phyloP scores from a whole-genome alignment of 2,113 vertebrate genomes.

The Siniperca knerii region DNA sequence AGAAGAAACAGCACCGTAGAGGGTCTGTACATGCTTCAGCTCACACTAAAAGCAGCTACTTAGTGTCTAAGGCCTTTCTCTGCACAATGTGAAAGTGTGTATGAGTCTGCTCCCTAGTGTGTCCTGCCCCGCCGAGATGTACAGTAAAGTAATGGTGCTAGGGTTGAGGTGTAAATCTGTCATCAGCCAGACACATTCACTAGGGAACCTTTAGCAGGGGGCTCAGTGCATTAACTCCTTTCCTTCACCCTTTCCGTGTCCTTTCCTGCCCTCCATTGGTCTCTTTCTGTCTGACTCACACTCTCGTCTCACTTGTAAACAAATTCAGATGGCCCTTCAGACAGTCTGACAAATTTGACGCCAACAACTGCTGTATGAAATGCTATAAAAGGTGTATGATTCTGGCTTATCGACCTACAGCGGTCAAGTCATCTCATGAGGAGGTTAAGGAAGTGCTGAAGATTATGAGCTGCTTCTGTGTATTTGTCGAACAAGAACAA shows the following conservation, averaged over 20 bases:
- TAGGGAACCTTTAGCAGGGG: constrained; percentile 57
- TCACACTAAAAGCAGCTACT: constrained; percentile 40
- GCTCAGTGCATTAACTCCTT: constrained; percentile 53
- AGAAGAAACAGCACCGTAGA: neutral
- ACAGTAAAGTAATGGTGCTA: constrained; percentile 50
- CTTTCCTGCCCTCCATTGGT: constrained; percentile 16
- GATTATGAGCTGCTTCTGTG: constrained; percentile 13
- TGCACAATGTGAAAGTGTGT: constrained; percentile 12
- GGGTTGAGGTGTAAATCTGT: constrained; percentile 56
- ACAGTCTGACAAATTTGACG: neutral
- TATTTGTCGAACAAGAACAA: neutral
- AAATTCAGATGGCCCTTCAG: constrained; percentile 26
- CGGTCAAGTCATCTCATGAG: constrained; percentile 29
- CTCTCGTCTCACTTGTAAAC: constrained; percentile 49
- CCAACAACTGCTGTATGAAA: neutral
- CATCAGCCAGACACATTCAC: constrained; percentile 56
- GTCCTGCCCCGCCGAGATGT: constrained; percentile 24
- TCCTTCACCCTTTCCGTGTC: neutral
- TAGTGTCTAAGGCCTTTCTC: constrained; percentile 22
- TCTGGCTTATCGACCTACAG: constrained; percentile 14
- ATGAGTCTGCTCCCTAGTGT: constrained; percentile 48
- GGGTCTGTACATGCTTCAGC: neutral
- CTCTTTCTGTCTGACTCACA: constrained; percentile 35
- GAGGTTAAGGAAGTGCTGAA: constrained; percentile 3
- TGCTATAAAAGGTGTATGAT: neutral